phyloP scores from a whole-genome alignment of 2,797 vertebrate species.

The Periparus ater region DNA sequence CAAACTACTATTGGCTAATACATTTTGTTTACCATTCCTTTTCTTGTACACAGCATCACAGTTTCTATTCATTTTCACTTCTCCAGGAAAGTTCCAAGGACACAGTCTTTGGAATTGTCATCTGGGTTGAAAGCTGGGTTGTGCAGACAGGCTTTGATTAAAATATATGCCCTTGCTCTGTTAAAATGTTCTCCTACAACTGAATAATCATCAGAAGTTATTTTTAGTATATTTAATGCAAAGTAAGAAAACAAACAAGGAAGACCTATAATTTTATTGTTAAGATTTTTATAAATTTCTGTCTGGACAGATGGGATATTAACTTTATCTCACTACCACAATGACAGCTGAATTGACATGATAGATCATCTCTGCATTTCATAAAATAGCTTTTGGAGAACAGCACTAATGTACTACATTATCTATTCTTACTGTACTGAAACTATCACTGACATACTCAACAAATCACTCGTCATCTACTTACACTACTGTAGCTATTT shows the following conservation, averaged over 20 bases:
- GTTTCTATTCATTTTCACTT: too few relatives aligned
- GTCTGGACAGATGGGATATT: not conserved
- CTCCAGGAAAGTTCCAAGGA: too few relatives aligned
- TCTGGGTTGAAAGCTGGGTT: too few relatives aligned
- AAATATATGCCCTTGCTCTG: too few relatives aligned
- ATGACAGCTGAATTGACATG: not conserved
- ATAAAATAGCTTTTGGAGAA: not conserved
- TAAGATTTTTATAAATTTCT: not conserved
- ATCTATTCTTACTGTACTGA: not conserved
- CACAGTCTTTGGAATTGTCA: too few relatives aligned
- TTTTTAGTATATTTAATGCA: not conserved
- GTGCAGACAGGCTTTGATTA: too few relatives aligned
- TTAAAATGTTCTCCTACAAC: too few relatives aligned
- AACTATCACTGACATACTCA: not conserved
- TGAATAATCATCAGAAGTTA: not conserved
- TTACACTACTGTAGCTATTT: not conserved
- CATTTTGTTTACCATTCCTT: too few relatives aligned
- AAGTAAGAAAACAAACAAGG: not conserved
- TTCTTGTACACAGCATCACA: too few relatives aligned
- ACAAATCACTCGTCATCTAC: not conserved
- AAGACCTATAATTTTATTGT: not conserved
- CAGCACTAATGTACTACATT: not conserved
- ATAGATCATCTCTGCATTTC: not conserved
- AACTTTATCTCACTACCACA: not conserved
- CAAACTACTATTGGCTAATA: too few relatives aligned